Base-by-base conservation (phyloP, 2,797 vertebrate species). In the Tapirus indicus region DNA sequence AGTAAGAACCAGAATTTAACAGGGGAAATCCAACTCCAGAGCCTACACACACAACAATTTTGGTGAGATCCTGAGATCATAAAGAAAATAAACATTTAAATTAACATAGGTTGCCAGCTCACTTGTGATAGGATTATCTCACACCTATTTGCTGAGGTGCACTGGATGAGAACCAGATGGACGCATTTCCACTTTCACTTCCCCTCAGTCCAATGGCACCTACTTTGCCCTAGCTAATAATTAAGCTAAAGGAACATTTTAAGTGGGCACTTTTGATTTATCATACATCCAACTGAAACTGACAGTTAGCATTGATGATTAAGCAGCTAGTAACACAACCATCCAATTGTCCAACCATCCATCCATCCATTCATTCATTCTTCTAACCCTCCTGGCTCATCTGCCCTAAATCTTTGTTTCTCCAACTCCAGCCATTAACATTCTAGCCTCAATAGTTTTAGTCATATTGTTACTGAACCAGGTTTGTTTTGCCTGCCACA, bases 1-100 rank as follows among this genome's bases (percentile, higher is more conserved):
- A 75, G 38, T 29, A 71, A 79, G 18, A 82, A 8, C 1, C 69
- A 49, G 18, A 87, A 44, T 41, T 86, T 58, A 79, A 74, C 11
- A 44, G 64, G 25, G 54, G 47, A 87, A 60, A 27, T 77, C 16
- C 25, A 64, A 78, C 17, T 49, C 49, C 27, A 69, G 54, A 85
- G 29, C 4, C 21, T 23, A 88, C 1, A n/a, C 2, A 62, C 23
- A 60, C 58, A 52, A 83, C 1, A 52, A 54, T 85, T 68, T 78
- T 92, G 10, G 29, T 94, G 27, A 92, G n/a, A 87, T 88, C 10
- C 29, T 92, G 29, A 94, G 29, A 71, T 88, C 8, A 54, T 69
- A 79, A 88, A 12, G 58, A 96, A 91, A 88, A 58, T 32, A 35
- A 69, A 66, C 21, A 35, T 79, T 71, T 83, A 38, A 58, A 64